A percentile compares a stretch with the other conserved stretches of the same genome.
phyloP scores from a whole-genome alignment of 2,113 vertebrate species.

The Callopanchax toddi region DNA sequence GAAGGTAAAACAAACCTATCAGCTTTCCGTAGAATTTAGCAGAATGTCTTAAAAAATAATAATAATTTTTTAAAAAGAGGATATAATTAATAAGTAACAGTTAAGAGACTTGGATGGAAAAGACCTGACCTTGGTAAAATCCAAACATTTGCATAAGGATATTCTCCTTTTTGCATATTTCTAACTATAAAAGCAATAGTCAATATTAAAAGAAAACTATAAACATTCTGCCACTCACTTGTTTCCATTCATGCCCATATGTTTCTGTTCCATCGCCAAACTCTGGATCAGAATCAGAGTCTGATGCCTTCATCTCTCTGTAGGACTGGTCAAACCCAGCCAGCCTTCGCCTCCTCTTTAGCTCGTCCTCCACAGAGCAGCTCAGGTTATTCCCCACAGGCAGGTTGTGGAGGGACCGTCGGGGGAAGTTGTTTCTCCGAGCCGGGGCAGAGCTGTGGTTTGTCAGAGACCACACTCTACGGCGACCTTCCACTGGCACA shows the following conservation, averaged over 20 bases:
- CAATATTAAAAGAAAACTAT: no score
- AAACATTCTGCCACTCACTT: no score
- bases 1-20: no score
- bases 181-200: neutral
- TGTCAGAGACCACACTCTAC: conserved; percentile 60
- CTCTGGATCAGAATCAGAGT: conserved; percentile 66
- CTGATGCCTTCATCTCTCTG: conserved; percentile 52
- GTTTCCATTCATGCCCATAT: conserved; percentile 82
- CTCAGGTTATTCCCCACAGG: conserved; percentile 38
- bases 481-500: conserved; percentile 23
- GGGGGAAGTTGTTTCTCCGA: conserved; percentile 30
- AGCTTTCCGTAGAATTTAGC: no score
- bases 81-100: no score
- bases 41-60: no score
- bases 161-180: neutral
- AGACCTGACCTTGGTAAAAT: neutral
- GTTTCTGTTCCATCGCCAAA: conserved; percentile 47
- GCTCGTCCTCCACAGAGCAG: conserved; percentile 81
- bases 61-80: no score
- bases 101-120: neutral
- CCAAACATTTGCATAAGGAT: no score
- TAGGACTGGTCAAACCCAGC: conserved; percentile 71
- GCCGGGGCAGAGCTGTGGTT: neutral
- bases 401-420: conserved; percentile 55
- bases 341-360: conserved; percentile 72